Conservation (phyloP, 2,888 invertebrate species). For the Dorcus hopei region DNA sequence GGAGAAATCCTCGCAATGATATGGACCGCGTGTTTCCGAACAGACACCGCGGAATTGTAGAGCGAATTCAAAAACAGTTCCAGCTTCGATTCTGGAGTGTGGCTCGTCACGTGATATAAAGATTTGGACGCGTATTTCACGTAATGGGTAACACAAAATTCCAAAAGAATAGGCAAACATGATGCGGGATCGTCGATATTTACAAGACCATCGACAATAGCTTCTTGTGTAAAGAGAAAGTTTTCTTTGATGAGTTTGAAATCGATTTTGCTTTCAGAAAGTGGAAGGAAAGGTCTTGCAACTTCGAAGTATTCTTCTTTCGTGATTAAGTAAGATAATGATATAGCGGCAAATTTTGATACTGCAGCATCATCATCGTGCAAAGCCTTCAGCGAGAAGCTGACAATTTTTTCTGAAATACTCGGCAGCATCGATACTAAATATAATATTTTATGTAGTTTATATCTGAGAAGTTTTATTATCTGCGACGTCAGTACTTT, state of each 20-base stretch:
- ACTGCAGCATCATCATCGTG: background rate
- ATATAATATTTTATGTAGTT: too few relatives aligned
- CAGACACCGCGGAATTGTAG: background rate
- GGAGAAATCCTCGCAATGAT: conserved; percentile 1
- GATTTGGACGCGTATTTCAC: conserved; percentile 9
- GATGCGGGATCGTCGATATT: conserved; percentile 5
- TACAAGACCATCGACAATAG: background rate
- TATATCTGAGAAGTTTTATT: background rate
- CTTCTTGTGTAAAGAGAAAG: background rate
- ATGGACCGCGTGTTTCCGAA: conserved; percentile 15
- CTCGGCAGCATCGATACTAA: too few relatives aligned
- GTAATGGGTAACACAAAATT: conserved; percentile 14
- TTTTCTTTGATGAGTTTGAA: background rate
- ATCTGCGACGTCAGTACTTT: background rate
- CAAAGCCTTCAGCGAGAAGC: background rate
- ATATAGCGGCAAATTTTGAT: background rate
- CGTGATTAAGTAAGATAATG: background rate
- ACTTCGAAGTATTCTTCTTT: background rate
- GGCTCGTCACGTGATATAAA: background rate
- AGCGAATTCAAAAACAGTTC: background rate
- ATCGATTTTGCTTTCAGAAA: background rate
- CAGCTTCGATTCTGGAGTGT: conserved; percentile 10
- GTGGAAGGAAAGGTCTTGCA: background rate
- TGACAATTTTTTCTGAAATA: too few relatives aligned
- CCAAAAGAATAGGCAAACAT: conserved; percentile 5